Percentiles rank a stretch among this genome's conserved stretches.
phyloP scores from a whole-genome alignment of 2,888 invertebrate species.

The Neuroscelio doddi region DNA sequence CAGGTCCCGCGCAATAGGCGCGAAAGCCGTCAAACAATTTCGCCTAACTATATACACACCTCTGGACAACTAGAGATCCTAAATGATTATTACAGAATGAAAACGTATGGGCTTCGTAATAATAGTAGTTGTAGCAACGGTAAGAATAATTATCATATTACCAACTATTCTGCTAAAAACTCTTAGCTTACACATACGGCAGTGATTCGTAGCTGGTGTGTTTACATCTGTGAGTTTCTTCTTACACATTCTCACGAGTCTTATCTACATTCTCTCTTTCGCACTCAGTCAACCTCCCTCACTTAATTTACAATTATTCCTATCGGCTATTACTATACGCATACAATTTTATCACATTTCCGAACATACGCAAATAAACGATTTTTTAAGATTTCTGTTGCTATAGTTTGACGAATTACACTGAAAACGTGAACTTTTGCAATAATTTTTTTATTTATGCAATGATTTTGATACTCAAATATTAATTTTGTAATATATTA shows the following conservation, averaged over 20 bases:
- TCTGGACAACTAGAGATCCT: constrained; percentile 55
- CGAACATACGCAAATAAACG: not conserved
- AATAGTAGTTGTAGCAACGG: constrained; percentile 41
- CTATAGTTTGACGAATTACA: not conserved
- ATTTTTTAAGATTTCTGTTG: not conserved
- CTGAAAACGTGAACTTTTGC: not conserved
- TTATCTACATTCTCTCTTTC: constrained; percentile 27
- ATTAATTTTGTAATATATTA: too few relatives aligned
- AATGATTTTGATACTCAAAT: too few relatives aligned
- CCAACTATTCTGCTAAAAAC: constrained; percentile 50
- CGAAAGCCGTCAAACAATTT: constrained; percentile 47
- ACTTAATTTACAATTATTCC: constrained; percentile 60
- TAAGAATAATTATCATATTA: constrained; percentile 48
- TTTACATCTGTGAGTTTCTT: constrained; percentile 55
- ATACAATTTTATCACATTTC: constrained; percentile 36
- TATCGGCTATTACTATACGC: constrained; percentile 58
- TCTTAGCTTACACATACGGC: constrained; percentile 68
- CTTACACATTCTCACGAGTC: constrained; percentile 17
- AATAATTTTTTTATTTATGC: not conserved
- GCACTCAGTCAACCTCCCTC: constrained; percentile 27
- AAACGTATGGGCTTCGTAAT: constrained; percentile 42
- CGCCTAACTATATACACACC: constrained; percentile 43
- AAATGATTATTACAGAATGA: constrained; percentile 54
- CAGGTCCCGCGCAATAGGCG: constrained; percentile 34
- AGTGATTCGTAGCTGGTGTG: constrained; percentile 71